Evolutionary conservation across 2,113 vertebrate species (phyloP), one percentile per base, ranked within the genome.

Genomic region (Heloderma charlesbogerti): DNA sequence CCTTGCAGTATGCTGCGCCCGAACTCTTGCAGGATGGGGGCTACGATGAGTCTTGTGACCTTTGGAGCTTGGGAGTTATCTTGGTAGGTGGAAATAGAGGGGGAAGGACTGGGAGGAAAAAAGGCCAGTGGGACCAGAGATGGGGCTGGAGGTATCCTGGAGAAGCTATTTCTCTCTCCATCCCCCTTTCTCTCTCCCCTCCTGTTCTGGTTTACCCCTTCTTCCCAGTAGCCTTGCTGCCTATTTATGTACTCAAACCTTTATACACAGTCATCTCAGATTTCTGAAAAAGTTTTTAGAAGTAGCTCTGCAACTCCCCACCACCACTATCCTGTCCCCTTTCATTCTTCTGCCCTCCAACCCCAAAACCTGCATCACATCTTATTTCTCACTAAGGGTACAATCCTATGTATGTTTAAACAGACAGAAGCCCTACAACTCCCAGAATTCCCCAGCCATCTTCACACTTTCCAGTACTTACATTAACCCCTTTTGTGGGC

Each of bases 31-130:
- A 98, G 37, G 98, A 97, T 4, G 97, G 98, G 0, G 98, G 98
- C 40, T 99, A 99, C 25, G 98, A 99, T 90, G 98, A 99, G 94
- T 98, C 98, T 82, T 99, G 98, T 3, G 98, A 99, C 95, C 98
- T 99, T 93, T 99, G 98, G 98, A 99, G 98, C 95, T 98, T 99
- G 0, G 98, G 98, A 7, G 98, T 99, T 93, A 98, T 99, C 87
- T 95, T 99, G 98, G 98, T 99, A 97, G 15, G 94, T 66, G 15
- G 66, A n/a, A 69, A 13, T 3, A 29, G n/a, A 25, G 67, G 16
- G 10, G 1, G 25, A 40, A 66, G 22, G 34, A 72, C 13, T 12
- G 12, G 3, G 31, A 29, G 66, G 51, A 9, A 43, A 22, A 45
- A 57, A 20, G 57, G 18, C 12, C 45, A 27, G 20, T 25, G 15